These are phyloP conservation scores for Tapirus indicus DNA, from an alignment of 2,797 vertebrate genomes.

Conservation along the genomic window DNA sequence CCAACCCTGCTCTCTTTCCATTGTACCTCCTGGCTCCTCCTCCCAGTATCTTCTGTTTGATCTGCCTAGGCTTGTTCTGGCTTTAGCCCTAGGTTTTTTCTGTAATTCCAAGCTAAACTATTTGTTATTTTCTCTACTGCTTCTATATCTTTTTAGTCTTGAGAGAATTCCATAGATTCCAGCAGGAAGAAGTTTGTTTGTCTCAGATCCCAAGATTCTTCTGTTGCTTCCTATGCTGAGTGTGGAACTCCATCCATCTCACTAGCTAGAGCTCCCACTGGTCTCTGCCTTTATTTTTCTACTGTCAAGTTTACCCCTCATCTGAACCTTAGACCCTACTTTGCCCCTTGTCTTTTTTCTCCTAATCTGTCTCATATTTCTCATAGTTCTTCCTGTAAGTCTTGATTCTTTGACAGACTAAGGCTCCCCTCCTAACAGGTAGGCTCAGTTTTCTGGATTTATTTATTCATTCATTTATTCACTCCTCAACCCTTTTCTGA, in stretches of 20 bases:
- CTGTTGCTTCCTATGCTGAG: background rate
- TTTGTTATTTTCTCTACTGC: conserved; percentile 71
- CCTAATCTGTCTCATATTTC: background rate
- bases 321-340: background rate
- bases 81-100: background rate
- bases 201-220: conserved; percentile 21
- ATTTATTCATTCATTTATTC: background rate
- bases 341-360: background rate
- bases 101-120: conserved; percentile 53
- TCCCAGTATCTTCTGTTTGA: background rate
- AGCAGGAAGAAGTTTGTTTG: background rate
- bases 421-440: background rate
- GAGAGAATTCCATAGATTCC: background rate
- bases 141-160: conserved; percentile 55
- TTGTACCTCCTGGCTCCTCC: background rate
- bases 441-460: background rate
- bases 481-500: conserved; percentile 8
- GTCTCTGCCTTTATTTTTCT: conserved; percentile 46
- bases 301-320: background rate
- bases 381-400: background rate
- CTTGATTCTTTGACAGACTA: conserved; percentile 13
- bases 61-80: conserved; percentile 42
- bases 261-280: background rate
- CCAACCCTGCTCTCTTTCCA: background rate
- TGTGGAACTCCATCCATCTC: background rate